phyloP scores from a whole-genome alignment of 2,888 invertebrate species.

The Sarcophaga variegata region DNA sequence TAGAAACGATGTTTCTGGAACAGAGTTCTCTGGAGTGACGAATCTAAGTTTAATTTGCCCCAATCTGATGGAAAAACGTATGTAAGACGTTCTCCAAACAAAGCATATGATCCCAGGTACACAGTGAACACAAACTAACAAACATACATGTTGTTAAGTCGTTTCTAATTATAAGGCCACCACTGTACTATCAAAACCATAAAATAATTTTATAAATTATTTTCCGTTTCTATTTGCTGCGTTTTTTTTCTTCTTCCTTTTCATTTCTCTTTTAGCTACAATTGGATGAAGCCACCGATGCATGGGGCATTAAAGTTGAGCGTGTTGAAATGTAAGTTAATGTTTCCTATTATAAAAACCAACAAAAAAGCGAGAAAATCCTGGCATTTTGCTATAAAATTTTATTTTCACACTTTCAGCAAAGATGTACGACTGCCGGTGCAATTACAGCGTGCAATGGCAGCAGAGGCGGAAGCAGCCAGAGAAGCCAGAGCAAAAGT shows the following conservation, averaged over 20 bases:
- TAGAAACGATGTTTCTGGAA: too few relatives aligned
- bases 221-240: too few relatives aligned
- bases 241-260: conserved; percentile 11
- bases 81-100: too few relatives aligned
- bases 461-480: conserved; percentile 83
- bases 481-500: conserved; percentile 85
- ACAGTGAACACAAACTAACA: too few relatives aligned
- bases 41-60: too few relatives aligned
- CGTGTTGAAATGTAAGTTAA: conserved; percentile 95
- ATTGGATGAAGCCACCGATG: conserved; percentile 94
- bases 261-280: conserved; percentile 82
- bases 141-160: too few relatives aligned
- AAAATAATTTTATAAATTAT: too few relatives aligned
- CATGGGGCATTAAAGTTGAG: conserved; percentile 97
- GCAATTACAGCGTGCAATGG: conserved; percentile 78
- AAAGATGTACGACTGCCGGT: conserved; percentile 68
- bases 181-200: too few relatives aligned
- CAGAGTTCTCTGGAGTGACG: too few relatives aligned
- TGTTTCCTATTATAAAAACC: conserved; percentile 52
- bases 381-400: conserved; percentile 26
- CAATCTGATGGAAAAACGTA: too few relatives aligned
- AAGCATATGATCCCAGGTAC: too few relatives aligned
- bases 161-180: too few relatives aligned
- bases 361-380: background rate
- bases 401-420: conserved; percentile 58